Base-by-base conservation (phyloP, 2,888 invertebrate species). In the Phoenoteleia sp. region DNA sequence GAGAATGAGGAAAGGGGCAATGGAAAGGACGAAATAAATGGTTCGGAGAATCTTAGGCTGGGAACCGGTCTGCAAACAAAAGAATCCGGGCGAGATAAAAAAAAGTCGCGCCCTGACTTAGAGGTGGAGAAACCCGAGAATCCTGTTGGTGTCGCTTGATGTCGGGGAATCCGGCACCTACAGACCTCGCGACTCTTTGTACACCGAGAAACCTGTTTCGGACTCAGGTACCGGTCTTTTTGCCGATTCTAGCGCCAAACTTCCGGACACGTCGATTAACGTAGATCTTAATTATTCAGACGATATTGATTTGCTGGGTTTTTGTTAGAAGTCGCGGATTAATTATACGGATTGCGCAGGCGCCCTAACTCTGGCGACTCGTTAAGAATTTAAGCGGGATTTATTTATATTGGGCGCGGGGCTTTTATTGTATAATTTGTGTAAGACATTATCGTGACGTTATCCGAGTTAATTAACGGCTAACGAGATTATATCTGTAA, bases 21-120 rank as follows among this genome's bases (percentile, higher is more conserved):
- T 6, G 42, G 49, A 76, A 77, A 21, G 72, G 29, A 54, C 23
- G 87, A 89, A 90, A 91, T 90, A 92, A 92, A 92, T 90, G 92
- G 89, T 92, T 92, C 91, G 92, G 89, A 88, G 92, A 92, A 92
- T 9, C 89, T 84, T 79, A 33, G 56, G 71, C 58, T 86, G 83
- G 83, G 88, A 92, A 92, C 92, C 91, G 91, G 91, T 91, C 88
- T 87, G 87, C 90, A 90, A 91, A 92, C 92, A 92, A 92, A 92
- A 92, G 91, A 88, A 5, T 11, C 9, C 33, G 77, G 62, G 64
- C 52, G 72, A 74, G 47, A 19, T 67, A 45, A 74, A 27, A 72
- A 60, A 79, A 29, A 19, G 56, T 21, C 11, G 11, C 49, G 85
- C 80, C 87, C 86, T 86, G 86, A 86, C 69, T 86, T 77, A 39